Percentiles rank a stretch among this genome's conserved stretches.
These are phyloP conservation scores for Motacilla tschutschensis DNA, from an alignment of 2,113 vertebrate species.

Conservation along the genomic window DNA sequence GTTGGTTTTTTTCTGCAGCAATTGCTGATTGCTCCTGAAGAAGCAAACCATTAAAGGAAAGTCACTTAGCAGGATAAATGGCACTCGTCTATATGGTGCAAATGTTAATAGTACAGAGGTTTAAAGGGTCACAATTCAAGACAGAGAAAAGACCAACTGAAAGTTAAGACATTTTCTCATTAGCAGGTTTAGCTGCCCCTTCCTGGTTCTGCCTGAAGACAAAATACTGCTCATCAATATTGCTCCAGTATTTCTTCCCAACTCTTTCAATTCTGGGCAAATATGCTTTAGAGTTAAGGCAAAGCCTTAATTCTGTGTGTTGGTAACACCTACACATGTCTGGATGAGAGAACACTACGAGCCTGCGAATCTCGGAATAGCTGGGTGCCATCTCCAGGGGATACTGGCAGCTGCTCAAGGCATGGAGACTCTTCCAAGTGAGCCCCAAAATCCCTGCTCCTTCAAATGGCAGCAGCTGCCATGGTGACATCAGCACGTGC, in stretches of 20 bases:
- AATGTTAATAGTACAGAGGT: background rate
- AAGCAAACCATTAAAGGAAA: background rate
- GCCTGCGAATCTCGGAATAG: conserved; percentile 33
- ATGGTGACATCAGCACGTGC: accelerated
- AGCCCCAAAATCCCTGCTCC: background rate
- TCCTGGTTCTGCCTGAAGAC: background rate
- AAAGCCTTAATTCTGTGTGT: background rate
- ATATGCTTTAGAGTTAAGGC: background rate
- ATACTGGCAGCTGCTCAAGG: background rate
- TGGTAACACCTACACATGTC: conserved; percentile 46
- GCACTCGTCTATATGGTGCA: background rate
- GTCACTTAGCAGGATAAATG: background rate
- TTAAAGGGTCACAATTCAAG: background rate
- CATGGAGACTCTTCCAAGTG: background rate
- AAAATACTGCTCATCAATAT: background rate
- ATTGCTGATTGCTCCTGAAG: background rate
- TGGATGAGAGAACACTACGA: conserved; percentile 49
- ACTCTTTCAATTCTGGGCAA: background rate
- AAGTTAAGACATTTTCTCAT: background rate
- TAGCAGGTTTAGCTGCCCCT: background rate
- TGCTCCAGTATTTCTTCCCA: background rate
- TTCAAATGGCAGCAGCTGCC: background rate
- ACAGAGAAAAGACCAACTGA: background rate
- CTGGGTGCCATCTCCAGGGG: conserved; percentile 47
- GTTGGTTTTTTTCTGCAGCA: background rate